Evolutionary conservation across 64 coral and sea anemone species (phyloP).

Genomic region (Pocillopora damicornis): DNA sequence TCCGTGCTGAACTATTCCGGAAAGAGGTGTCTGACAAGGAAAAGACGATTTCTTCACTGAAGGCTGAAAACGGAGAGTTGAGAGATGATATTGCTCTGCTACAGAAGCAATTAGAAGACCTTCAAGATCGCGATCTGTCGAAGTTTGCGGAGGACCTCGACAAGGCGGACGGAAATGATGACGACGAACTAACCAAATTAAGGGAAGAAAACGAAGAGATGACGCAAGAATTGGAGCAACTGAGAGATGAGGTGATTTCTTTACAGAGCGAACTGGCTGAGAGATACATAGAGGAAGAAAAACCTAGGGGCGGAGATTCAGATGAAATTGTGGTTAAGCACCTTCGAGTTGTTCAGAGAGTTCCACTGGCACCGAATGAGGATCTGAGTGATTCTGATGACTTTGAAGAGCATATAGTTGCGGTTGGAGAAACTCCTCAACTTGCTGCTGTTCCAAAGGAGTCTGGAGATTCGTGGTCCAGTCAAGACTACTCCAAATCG

Average conservation of each 20-base stretch:
- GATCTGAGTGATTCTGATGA: constrained; percentile 44
- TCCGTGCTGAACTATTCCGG: constrained; percentile 44
- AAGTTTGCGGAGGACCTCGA: not conserved
- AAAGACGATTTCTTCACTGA: constrained; percentile 34
- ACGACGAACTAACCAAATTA: not conserved
- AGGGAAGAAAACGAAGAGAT: constrained; percentile 31
- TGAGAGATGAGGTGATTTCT: constrained; percentile 39
- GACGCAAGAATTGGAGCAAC: constrained; percentile 12
- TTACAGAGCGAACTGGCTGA: constrained; percentile 37
- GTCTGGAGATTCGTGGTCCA: not conserved
- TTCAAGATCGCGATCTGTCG: not conserved
- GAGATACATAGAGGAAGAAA: not conserved
- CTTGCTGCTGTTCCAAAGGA: constrained; percentile 25
- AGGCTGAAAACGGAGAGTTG: constrained; percentile 49
- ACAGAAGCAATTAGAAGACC: constrained; percentile 16
- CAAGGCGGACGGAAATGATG: constrained; percentile 1
- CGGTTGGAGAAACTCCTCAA: constrained; percentile 3
- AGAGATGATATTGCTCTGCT: constrained; percentile 19
- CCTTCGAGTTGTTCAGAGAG: constrained; percentile 4
- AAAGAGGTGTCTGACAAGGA: constrained; percentile 72
- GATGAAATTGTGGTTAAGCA: not conserved
- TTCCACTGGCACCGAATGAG: constrained; percentile 2
- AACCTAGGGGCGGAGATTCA: not conserved
- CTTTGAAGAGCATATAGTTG: constrained; percentile 27
- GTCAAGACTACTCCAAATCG: constrained; percentile 25